Conservation (phyloP, 2,888 invertebrate genomes). For the Lasioglossum malachurum region DNA sequence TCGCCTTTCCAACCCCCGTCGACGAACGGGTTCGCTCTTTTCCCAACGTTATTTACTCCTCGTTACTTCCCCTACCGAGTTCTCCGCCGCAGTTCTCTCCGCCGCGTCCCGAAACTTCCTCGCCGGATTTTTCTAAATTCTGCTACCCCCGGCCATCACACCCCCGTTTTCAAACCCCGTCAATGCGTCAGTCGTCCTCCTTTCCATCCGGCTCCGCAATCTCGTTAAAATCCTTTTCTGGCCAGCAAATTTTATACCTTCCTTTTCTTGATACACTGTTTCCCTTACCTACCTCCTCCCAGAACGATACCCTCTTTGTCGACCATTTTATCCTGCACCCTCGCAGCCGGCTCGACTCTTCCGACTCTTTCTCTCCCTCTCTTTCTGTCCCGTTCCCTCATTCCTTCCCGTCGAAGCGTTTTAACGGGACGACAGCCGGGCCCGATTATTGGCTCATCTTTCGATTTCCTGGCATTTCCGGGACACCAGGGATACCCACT, state of each 20-base stretch:
- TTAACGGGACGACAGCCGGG: slow-evolving; percentile 9
- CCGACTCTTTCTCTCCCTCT: not conserved
- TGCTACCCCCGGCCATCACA: too few relatives aligned
- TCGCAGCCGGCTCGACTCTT: not conserved
- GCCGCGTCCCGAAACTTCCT: slow-evolving; percentile 12
- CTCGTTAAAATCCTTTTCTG: slow-evolving; percentile 30
- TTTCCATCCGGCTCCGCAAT: slow-evolving; percentile 3
- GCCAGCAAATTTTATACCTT: not conserved
- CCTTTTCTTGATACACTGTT: slow-evolving; percentile 6
- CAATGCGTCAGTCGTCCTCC: slow-evolving; percentile 1
- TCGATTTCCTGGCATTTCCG: slow-evolving; percentile 25
- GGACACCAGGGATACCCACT: slow-evolving; percentile 7
- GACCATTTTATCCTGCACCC: not conserved
- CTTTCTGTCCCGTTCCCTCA: not conserved
- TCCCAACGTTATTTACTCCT: slow-evolving; percentile 49
- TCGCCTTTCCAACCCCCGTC: not conserved
- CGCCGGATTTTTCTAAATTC: slow-evolving; percentile 17
- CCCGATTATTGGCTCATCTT: slow-evolving; percentile 34
- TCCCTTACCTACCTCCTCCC: not conserved
- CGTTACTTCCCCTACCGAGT: slow-evolving; percentile 32
- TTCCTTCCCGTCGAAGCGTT: not conserved
- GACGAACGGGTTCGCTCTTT: not conserved
- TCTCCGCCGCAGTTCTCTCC: not conserved
- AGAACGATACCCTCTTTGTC: not conserved
- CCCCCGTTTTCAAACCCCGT: not conserved